A percentile compares a stretch with the other conserved stretches of the same genome.
These are phyloP conservation scores for Dreissena polymorpha DNA, from an alignment of 1,140 invertebrate species.

Conservation along the genomic window DNA sequence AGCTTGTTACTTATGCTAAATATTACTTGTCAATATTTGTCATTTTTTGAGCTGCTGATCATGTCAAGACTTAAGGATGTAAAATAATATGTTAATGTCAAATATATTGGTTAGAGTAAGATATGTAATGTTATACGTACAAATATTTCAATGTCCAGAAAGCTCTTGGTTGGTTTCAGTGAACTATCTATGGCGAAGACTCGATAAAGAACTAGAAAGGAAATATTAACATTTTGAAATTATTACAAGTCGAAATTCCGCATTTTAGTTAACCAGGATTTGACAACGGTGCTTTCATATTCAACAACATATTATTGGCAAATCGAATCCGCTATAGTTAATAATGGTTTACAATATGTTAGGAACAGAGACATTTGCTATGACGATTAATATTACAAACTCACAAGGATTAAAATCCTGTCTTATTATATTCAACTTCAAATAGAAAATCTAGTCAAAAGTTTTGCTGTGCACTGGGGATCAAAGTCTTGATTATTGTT, in stretches of 20 bases:
- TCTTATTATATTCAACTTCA: too few species aligned
- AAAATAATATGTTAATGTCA: too few species aligned
- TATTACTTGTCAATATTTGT: too few species aligned
- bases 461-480: too few species aligned
- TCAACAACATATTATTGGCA: neutral
- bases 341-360: neutral
- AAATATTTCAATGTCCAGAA: constrained; percentile 16
- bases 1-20: too few species aligned
- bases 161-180: neutral
- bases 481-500: too few species aligned
- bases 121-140: constrained; percentile 41
- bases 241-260: neutral
- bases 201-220: constrained; percentile 26
- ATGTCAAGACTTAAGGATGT: too few species aligned
- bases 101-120: too few species aligned
- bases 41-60: too few species aligned
- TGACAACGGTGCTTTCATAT: neutral
- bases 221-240: neutral
- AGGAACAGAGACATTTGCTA: neutral
- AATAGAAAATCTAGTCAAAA: too few species aligned
- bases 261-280: neutral
- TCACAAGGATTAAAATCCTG: too few species aligned
- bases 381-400: neutral
- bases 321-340: neutral
- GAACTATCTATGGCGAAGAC: constrained; percentile 23